Evolutionary conservation across 1,140 invertebrate genomes (phyloP), one percentile per base, ranked within the genome.

Genomic region (Platyura marginata): DNA sequence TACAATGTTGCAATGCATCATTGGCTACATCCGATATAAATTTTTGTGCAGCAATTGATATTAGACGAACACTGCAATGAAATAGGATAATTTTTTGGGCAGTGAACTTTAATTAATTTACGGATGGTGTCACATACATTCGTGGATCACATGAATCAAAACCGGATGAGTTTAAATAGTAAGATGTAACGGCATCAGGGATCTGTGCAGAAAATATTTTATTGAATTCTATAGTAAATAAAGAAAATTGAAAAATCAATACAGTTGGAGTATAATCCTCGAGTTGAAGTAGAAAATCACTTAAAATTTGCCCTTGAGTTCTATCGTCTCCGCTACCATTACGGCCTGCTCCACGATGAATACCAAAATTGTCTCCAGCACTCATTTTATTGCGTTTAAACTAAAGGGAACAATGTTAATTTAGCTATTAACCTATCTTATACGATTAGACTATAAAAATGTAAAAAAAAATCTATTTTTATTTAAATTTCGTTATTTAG

Each of bases 1-100:
- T 92, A 55, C 90, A 95, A 54, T 97, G 90, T 54, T 96, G 92
- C 15, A 97, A 66, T 3, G 93, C 90, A 69, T 98, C 93, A 59
- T 97, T 93, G 0, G 90, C 88, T 46, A 98, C 84, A 66, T 98
- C 93, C 0, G 92, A 94, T 36, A 98, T 83, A 60, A 95, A 97
- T 59, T 97, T 98, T 61, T 97, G 93, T n/a, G 91, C 81, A 13
- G 92, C 90, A 37, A 98, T 59, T 1, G 93, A 93, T 45, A 97
- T 83, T 4, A 98, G 64, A 3, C 92, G 69, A 3, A 72, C 61
- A 53, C 79, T 84, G 63, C 33, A 71, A n/a, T n/a, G n/a, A 74
- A 40, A 21, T 32, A 5, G 21, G 8, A 23, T 36, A 41, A 42
- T n/a, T n/a, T n/a, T n/a, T n/a, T n/a, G n/a, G n/a, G n/a, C n/a